Base-by-base conservation (phyloP, 2,113 vertebrate genomes). In the Cottus gobio region DNA sequence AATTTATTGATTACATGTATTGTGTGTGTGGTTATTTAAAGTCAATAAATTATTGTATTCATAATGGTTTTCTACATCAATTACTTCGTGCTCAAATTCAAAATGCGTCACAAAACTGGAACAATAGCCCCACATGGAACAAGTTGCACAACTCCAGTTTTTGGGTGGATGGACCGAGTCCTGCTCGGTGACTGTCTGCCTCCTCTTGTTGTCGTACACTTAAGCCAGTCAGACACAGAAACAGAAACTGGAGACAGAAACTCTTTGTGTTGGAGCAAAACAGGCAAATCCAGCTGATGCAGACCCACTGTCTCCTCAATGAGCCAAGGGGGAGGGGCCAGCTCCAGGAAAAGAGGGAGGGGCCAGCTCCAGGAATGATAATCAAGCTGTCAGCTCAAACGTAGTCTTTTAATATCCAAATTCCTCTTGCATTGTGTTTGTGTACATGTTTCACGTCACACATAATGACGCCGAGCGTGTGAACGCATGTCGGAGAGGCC, bases 21-120 rank as follows among this genome's bases (percentile, higher is more conserved):
- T 61, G 31, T 79, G 36, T 76, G 42, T 83, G 52, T 52, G 67
- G 48, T 24, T 84, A 72, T 91, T 85, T 87, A 83, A 85, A 62
- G 22, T 57, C 67, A 91, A 85, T 92, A 93, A 91, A 92, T 91
- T 75, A 89, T 87, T 87, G 58, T 65, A 22, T 80, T 83, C 34
- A 66, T 75, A 58, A 80, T 6, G 24, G 28, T 58, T 46, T 37
- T 56, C 20, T 60, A 64, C 20, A 52, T 75, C 34, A 37, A 52
- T 1, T 12, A 18, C 42, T 64, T 56, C 39, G 26, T 34, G 39
- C 56, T 90, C 20, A 39, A 1, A 64, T 78, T 77, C 68, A 79
- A 71, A 83, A 82, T 87, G 79, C 70, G 30, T 87, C 75, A 87
- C 73, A 58, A 42, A 85, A 72, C 34, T 22, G 30, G 4, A 78